Percentiles rank a stretch among this genome's conserved stretches.
These are phyloP conservation scores for Panurus biarmicus DNA, from an alignment of 2,113 vertebrate species.

Conservation along the genomic window DNA sequence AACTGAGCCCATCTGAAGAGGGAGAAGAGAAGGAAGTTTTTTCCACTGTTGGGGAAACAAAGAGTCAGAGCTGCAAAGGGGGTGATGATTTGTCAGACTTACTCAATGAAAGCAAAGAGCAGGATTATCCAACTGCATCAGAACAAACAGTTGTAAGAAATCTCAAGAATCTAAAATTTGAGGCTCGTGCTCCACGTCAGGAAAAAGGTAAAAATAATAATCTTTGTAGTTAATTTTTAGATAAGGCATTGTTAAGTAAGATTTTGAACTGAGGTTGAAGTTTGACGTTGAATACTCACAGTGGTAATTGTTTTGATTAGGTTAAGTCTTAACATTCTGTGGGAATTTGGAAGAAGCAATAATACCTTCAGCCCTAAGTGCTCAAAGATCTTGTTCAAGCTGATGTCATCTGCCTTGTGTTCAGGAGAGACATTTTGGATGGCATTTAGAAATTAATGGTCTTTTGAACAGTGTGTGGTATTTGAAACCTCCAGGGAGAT, in stretches of 20 bases:
- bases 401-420: neutral
- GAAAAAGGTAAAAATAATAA: neutral
- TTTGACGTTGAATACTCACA: neutral
- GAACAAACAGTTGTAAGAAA: neutral
- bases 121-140: neutral
- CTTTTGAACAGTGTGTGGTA: neutral
- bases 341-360: neutral
- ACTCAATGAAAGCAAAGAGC: neutral
- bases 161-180: neutral
- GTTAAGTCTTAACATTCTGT: neutral
- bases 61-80: neutral
- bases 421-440: neutral
- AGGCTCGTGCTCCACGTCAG: neutral
- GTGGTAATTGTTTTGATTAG: neutral
- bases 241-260: fast-evolving
- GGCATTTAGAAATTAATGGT: neutral
- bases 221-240: neutral
- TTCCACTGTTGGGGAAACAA: neutral
- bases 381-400: neutral
- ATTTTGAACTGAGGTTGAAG: neutral
- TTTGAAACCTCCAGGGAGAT: neutral
- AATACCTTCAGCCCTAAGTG: neutral
- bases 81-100: neutral
- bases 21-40: neutral
- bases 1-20: neutral